Conservation (phyloP, 2,888 invertebrate genomes). For the Mystacides longicornis region DNA sequence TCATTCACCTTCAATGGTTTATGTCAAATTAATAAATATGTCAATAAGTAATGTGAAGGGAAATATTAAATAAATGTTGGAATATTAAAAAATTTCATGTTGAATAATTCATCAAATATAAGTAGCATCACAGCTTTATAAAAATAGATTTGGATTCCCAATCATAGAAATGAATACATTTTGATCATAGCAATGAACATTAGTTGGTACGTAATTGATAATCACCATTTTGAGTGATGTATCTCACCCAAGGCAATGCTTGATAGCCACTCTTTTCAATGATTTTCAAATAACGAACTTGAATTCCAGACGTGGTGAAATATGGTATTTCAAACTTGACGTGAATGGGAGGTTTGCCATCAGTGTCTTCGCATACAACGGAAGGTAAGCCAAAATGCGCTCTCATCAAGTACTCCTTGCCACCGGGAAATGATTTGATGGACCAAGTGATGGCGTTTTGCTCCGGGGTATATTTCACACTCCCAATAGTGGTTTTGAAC, state of each 20-base stretch:
- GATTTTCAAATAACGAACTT: conserved; percentile 93
- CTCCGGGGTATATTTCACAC: conserved; percentile 95
- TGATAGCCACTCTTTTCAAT: conserved; percentile 99
- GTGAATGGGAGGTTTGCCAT: conserved; percentile 96
- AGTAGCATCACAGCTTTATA: too few species aligned
- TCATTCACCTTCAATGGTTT: too few species aligned
- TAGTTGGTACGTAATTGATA: conserved; percentile 93
- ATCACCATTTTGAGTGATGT: conserved; percentile 98
- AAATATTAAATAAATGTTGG: too few species aligned
- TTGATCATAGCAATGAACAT: conserved; percentile 28
- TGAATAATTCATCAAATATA: too few species aligned
- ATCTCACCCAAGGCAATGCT: conserved; percentile 98
- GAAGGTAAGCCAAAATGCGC: conserved; percentile 97
- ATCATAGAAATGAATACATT: too few species aligned
- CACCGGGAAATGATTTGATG: conserved; percentile 95
- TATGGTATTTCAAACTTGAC: conserved; percentile 99
- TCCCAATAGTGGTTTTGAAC: conserved; percentile 95
- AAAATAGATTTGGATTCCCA: too few species aligned
- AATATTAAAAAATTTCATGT: too few species aligned
- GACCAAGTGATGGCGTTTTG: conserved; percentile 97
- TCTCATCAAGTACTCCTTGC: conserved; percentile 96
- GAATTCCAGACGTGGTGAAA: conserved; percentile 97
- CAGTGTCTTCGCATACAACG: conserved; percentile 87
- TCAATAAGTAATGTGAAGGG: too few species aligned
- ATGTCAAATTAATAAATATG: too few species aligned